Evolutionary conservation across 2,113 vertebrate genomes (phyloP).

Genomic region (Pristiophorus japonicus): DNA sequence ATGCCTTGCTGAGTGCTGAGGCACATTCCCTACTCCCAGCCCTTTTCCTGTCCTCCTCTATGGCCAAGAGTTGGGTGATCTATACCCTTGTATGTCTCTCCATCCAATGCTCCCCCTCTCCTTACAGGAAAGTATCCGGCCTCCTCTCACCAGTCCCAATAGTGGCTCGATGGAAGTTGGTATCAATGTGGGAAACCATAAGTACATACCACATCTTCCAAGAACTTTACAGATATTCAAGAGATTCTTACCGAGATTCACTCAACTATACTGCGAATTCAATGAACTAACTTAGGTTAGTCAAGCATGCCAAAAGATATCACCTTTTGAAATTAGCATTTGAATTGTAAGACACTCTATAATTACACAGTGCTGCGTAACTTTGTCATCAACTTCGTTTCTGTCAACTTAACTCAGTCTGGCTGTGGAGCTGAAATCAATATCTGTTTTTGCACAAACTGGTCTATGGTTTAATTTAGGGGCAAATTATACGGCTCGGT

Average conservation of each 20-base stretch:
- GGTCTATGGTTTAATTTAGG: neutral
- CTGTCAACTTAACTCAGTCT: neutral
- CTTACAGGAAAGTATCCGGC: neutral
- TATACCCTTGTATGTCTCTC: too few species aligned
- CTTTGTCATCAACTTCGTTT: neutral
- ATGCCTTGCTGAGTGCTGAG: too few species aligned
- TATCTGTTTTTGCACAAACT: neutral
- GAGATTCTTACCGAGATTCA: neutral
- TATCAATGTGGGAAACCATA: neutral
- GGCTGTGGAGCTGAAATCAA: constrained; percentile 26
- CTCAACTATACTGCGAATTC: too few species aligned
- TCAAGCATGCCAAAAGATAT: neutral
- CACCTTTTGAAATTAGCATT: neutral
- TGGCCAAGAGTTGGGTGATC: neutral
- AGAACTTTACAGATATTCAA: neutral
- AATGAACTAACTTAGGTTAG: neutral
- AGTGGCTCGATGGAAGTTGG: neutral
- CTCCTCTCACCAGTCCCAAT: neutral
- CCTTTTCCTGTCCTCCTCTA: neutral
- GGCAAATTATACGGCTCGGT: neutral
- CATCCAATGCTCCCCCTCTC: too few species aligned
- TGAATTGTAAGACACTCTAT: neutral
- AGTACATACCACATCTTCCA: neutral
- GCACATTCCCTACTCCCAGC: neutral
- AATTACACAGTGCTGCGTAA: neutral